Percentiles rank a stretch among this genome's conserved stretches.
These are phyloP conservation scores for Orycteropus afer DNA, from an alignment of 2,113 vertebrate genomes.

Conservation along the genomic window DNA sequence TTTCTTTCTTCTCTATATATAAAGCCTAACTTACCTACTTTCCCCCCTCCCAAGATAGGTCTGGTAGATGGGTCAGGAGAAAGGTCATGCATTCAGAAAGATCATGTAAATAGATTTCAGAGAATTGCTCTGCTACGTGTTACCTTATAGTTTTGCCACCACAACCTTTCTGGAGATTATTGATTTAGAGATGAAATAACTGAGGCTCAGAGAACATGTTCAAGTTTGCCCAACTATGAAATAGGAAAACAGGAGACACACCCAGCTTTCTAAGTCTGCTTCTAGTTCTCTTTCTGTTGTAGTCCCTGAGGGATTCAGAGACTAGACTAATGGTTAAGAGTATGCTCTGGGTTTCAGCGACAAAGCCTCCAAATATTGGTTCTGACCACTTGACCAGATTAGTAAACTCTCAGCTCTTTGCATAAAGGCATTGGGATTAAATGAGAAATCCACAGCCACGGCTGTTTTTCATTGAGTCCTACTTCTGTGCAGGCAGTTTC, in stretches of 20 bases:
- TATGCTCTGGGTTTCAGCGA: not conserved
- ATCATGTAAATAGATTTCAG: not conserved
- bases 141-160: not conserved
- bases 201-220: not conserved
- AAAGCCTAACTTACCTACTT: not conserved
- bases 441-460: not conserved
- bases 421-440: not conserved
- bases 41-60: not conserved
- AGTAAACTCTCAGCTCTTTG: not conserved
- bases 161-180: not conserved
- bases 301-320: not conserved
- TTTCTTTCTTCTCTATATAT: constrained; percentile 20
- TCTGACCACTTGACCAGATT: not conserved
- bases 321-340: not conserved
- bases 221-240: not conserved
- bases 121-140: not conserved
- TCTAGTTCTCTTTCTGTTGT: not conserved
- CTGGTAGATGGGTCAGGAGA: not conserved
- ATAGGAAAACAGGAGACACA: not conserved
- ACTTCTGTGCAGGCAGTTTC: not conserved
- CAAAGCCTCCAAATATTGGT: not conserved
- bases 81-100: not conserved
- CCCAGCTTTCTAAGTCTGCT: not conserved
- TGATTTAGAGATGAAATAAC: not conserved
- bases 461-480: not conserved